Conservation (phyloP, 64 coral and sea anemone genomes). For the Actinia equina region DNA sequence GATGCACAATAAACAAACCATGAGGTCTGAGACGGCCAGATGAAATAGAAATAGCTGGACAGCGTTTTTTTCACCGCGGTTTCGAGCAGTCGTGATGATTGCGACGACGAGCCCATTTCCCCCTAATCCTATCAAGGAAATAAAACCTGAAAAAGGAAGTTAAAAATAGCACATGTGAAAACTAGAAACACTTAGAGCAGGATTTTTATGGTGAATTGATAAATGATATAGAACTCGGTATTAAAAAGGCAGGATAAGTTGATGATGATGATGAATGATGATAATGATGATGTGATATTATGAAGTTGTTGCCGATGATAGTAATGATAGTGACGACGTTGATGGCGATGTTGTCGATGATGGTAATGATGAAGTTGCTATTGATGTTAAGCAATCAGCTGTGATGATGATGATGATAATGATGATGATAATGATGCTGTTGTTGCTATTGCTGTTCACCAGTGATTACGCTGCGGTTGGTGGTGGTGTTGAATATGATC, state of each 20-base stretch:
- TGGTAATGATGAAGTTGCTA: neutral
- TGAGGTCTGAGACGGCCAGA: slow-evolving; percentile 67
- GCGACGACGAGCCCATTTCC: slow-evolving; percentile 66
- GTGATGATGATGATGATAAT: too few relatives aligned
- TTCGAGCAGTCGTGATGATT: slow-evolving; percentile 38
- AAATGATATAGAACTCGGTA: too few relatives aligned
- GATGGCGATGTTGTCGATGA: neutral
- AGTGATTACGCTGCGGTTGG: too few relatives aligned
- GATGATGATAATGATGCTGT: too few relatives aligned
- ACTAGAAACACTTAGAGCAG: too few relatives aligned
- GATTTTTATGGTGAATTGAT: too few relatives aligned
- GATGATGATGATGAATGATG: neutral
- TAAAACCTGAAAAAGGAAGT: slow-evolving; percentile 19
- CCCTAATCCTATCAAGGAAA: slow-evolving; percentile 50
- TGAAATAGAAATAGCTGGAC: slow-evolving; percentile 73
- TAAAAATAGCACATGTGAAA: too few relatives aligned
- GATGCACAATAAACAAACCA: slow-evolving; percentile 74
- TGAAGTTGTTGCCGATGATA: too few relatives aligned
- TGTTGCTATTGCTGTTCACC: too few relatives aligned
- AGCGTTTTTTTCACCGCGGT: slow-evolving; percentile 52
- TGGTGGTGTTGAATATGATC: too few relatives aligned
- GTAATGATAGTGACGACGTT: neutral
- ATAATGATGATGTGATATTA: neutral
- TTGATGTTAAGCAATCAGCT: too few relatives aligned
- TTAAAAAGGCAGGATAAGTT: neutral